phyloP scores from a whole-genome alignment of 2,888 invertebrate species.

The Pheosia tremula region DNA sequence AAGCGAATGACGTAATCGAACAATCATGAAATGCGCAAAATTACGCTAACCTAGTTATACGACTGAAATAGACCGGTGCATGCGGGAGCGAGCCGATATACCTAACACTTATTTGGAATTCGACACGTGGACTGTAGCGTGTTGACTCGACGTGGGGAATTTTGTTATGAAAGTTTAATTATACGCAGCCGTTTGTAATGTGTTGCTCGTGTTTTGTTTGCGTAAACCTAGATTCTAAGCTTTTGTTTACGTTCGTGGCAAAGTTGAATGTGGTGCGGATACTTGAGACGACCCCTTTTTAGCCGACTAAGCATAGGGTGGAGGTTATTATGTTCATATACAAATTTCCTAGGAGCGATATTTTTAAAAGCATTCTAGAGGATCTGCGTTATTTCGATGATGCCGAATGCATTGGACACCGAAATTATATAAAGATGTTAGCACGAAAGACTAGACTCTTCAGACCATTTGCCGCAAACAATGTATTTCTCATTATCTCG shows the following conservation, averaged over 20 bases:
- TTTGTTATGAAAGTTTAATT: slow-evolving; percentile 30
- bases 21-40: slow-evolving; percentile 43
- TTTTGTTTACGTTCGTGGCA: not conserved
- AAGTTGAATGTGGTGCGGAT: not conserved
- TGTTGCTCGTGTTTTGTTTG: not conserved
- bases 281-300: not conserved
- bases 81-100: slow-evolving; percentile 29
- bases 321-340: too few species aligned
- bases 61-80: slow-evolving; percentile 55
- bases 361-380: not conserved
- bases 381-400: not conserved
- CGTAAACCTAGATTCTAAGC: not conserved
- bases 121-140: slow-evolving; percentile 16
- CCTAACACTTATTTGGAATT: slow-evolving; percentile 29
- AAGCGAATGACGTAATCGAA: slow-evolving; percentile 25
- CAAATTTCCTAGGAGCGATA: not conserved
- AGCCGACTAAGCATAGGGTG: too few species aligned
- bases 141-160: slow-evolving; percentile 13
- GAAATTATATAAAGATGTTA: too few species aligned
- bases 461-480: not conserved
- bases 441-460: too few species aligned
- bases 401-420: too few species aligned
- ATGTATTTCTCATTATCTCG: not conserved
- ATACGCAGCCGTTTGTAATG: not conserved
- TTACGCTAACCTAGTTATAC: slow-evolving; percentile 63